Percentiles rank a stretch among this genome's conserved stretches.
phyloP scores from a whole-genome alignment of 2,888 invertebrate species.

The Ormyrus rosae region DNA sequence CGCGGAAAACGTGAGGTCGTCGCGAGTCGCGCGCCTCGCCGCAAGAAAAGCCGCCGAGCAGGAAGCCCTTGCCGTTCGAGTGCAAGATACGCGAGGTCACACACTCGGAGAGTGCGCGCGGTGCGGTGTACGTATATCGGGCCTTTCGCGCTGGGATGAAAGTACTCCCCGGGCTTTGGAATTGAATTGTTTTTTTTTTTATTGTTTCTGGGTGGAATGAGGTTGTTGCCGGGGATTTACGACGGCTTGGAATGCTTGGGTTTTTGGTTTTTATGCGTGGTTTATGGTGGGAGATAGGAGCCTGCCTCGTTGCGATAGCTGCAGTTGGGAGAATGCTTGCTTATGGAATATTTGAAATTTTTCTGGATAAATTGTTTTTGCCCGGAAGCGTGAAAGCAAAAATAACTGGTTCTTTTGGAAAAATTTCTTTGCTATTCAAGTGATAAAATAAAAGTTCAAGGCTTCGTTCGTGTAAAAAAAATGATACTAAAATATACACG shows the following conservation, averaged over 20 bases:
- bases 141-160: conserved; percentile 20
- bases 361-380: too few species aligned
- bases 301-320: too few species aligned
- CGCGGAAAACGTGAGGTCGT: conserved; percentile 42
- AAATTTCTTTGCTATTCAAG: too few species aligned
- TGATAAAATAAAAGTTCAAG: too few species aligned
- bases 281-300: too few species aligned
- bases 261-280: not conserved
- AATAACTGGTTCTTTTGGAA: too few species aligned
- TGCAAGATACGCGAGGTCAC: conserved; percentile 11
- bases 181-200: not conserved
- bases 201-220: not conserved
- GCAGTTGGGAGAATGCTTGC: too few species aligned
- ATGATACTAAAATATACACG: too few species aligned
- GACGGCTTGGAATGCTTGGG: not conserved
- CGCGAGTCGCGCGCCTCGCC: conserved; percentile 6
- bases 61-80: conserved; percentile 34
- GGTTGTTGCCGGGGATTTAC: not conserved
- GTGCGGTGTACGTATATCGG: not conserved
- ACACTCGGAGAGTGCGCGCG: not conserved
- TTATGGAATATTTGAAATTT: too few species aligned
- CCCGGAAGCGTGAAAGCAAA: too few species aligned
- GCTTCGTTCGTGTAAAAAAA: too few species aligned
- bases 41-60: conserved; percentile 53
- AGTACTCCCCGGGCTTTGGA: not conserved